Evolutionary conservation across 2,113 vertebrate species (phyloP).

Genomic region (Spheniscus mendiculus): DNA sequence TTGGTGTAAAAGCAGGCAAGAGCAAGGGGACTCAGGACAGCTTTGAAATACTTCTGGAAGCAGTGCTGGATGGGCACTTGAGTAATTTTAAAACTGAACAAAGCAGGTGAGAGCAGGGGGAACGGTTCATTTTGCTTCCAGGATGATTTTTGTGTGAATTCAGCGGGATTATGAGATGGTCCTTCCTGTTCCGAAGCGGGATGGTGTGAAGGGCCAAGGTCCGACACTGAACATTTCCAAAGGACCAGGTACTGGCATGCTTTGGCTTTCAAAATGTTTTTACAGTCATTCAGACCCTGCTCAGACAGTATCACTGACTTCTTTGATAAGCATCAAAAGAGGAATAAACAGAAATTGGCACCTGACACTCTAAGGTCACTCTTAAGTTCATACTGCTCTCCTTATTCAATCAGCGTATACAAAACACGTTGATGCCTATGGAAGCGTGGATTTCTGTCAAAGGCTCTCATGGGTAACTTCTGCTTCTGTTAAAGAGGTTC

Average conservation of each 20-base stretch:
- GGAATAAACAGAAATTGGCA: not conserved
- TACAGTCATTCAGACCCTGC: not conserved
- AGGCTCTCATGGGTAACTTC: not conserved
- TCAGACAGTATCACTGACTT: not conserved
- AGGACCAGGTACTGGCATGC: not conserved
- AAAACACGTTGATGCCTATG: rapidly evolving
- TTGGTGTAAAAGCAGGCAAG: not conserved
- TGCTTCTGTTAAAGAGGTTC: not conserved
- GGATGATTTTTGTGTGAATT: not conserved
- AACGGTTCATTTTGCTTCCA: not conserved
- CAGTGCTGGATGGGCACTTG: not conserved
- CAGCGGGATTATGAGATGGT: not conserved
- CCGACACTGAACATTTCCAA: not conserved
- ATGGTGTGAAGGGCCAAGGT: not conserved
- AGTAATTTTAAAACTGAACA: not conserved
- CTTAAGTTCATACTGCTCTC: not conserved
- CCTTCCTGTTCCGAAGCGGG: not conserved
- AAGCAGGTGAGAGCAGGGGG: not conserved
- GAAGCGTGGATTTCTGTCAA: not conserved
- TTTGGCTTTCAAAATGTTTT: not conserved
- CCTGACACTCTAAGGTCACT: not conserved
- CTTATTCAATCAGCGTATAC: not conserved
- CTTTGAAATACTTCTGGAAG: not conserved
- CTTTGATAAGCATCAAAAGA: not conserved
- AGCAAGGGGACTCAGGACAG: not conserved